These are phyloP conservation scores for Ptychadena robeensis DNA, from an alignment of 2,797 vertebrate genomes.

Conservation along the genomic window DNA sequence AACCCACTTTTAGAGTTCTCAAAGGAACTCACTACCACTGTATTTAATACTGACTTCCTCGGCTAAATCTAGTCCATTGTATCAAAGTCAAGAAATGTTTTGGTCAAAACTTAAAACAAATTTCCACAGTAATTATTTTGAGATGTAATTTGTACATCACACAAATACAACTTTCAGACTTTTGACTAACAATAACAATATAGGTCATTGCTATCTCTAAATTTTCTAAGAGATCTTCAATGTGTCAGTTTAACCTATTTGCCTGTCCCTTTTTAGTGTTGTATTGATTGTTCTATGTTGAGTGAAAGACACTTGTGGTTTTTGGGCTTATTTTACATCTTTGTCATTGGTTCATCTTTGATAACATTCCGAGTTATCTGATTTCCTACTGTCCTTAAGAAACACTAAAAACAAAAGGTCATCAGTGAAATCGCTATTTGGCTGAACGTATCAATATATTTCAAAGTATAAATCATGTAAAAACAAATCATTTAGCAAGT, in stretches of 20 bases:
- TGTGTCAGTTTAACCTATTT: conserved; percentile 42
- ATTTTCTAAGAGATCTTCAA: conserved; percentile 51
- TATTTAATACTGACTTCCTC: too few relatives aligned
- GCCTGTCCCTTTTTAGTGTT: conserved; percentile 51
- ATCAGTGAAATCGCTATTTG: neutral
- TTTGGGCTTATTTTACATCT: conserved; percentile 39
- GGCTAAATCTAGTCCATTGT: too few relatives aligned
- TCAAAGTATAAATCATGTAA: too few relatives aligned
- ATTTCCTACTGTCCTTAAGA: conserved; percentile 21
- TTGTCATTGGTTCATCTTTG: conserved; percentile 55
- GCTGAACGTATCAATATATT: neutral
- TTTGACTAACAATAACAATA: conserved; percentile 9
- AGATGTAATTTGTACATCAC: too few relatives aligned
- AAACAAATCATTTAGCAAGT: neutral
- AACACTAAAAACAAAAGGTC: conserved; percentile 12
- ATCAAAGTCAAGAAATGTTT: too few relatives aligned
- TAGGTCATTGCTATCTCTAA: conserved; percentile 18
- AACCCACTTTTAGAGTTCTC: too few relatives aligned
- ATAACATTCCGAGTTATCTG: conserved; percentile 29
- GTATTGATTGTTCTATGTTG: conserved; percentile 51
- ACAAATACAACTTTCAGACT: neutral
- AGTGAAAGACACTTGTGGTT: conserved; percentile 54
- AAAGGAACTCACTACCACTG: too few relatives aligned
- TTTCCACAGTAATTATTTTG: too few relatives aligned
- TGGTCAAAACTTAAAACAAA: too few relatives aligned